A percentile compares a stretch with the other conserved stretches of the same genome.
phyloP scores from a whole-genome alignment of 1,140 invertebrate genomes.

The Rhagoletis pomonella region DNA sequence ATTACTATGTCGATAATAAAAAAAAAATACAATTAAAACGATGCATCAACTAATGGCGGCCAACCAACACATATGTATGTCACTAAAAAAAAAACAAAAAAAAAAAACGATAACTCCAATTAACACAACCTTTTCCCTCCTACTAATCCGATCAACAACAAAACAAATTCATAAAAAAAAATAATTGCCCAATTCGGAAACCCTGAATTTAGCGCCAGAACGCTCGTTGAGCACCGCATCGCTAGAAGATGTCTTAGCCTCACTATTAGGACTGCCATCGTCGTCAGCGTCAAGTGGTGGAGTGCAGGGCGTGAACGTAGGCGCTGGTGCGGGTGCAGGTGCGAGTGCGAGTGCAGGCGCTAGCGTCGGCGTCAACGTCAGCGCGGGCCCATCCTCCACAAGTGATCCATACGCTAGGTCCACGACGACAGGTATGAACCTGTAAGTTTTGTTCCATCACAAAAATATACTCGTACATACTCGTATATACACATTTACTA shows the following conservation, averaged over 20 bases:
- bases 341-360: slow-evolving; percentile 75
- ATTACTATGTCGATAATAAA: slow-evolving; percentile 23
- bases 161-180: slow-evolving; percentile 47
- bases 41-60: slow-evolving; percentile 8
- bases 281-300: slow-evolving; percentile 63
- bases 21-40: neutral
- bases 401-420: slow-evolving; percentile 63
- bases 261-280: slow-evolving; percentile 86
- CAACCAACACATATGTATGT: neutral
- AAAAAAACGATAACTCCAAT: neutral
- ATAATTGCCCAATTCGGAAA: slow-evolving; percentile 44
- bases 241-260: slow-evolving; percentile 94
- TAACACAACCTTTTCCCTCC: neutral
- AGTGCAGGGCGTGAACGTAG: slow-evolving; percentile 70
- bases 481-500: slow-evolving; percentile 3
- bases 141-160: neutral
- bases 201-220: slow-evolving; percentile 66
- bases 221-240: slow-evolving; percentile 87
- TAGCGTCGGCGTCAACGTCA: slow-evolving; percentile 43
- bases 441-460: slow-evolving; percentile 80
- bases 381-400: slow-evolving; percentile 58
- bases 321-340: slow-evolving; percentile 71
- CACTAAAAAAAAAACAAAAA: slow-evolving; percentile 35
- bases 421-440: slow-evolving; percentile 75
- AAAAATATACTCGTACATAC: slow-evolving; percentile 55